A percentile compares a stretch with the other conserved stretches of the same genome.
Evolutionary conservation across 2,113 vertebrate genomes (phyloP).

Genomic region (Tychaedon coryphoeus): DNA sequence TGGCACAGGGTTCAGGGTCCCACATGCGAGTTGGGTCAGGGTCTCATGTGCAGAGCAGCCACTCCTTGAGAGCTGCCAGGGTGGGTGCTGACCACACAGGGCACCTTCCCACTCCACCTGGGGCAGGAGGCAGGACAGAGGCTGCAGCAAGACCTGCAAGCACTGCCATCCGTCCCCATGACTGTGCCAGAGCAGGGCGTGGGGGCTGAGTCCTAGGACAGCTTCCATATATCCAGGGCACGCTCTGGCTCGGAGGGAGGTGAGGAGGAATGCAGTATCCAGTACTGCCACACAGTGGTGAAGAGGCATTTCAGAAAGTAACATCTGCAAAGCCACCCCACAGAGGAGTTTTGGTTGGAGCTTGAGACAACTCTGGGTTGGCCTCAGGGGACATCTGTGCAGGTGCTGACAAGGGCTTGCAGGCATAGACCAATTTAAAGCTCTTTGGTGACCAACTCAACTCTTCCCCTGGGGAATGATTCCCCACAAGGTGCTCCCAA

Average conservation of each 20-base stretch:
- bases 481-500: background rate
- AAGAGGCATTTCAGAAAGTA: background rate
- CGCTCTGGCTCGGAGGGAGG: background rate
- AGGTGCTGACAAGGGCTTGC: background rate
- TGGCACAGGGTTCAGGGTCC: background rate
- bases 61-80: background rate
- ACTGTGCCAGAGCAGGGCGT: background rate
- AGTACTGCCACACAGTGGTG: constrained; percentile 56
- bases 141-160: background rate
- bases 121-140: background rate
- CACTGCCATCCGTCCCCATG: background rate
- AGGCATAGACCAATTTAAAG: background rate
- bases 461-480: background rate
- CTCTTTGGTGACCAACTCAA: background rate
- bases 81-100: background rate
- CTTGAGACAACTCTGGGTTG: background rate
- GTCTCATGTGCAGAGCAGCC: background rate
- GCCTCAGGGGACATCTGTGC: background rate
- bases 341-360: background rate
- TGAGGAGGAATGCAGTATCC: background rate
- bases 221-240: background rate
- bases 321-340: background rate
- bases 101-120: background rate
- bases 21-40: fast-evolving
- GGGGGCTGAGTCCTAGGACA: background rate